Base-by-base conservation (phyloP, 2,797 vertebrate species). In the Lacerta bilineata region DNA sequence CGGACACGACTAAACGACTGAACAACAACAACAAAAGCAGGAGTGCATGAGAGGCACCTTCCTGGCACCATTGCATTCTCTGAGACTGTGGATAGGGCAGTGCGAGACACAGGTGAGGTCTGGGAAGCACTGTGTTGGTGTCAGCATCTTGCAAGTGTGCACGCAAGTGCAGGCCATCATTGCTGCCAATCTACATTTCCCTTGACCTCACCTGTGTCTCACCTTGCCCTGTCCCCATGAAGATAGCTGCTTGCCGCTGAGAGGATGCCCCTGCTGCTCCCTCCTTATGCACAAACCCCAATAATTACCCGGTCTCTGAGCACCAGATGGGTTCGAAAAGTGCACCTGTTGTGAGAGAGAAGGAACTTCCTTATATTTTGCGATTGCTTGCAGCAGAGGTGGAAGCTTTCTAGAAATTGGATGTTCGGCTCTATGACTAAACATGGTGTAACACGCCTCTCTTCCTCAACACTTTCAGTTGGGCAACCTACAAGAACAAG, bases 401-500 rank as follows among this genome's bases (percentile, higher is more conserved):
- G 1, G 33, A 75, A 15, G 8, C 10, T 78, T 85, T 81, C 50
- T 4, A 69, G n/a, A 79, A 84, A 82, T 59, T 43, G 90, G 84
- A 89, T 93, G 78, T 88, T 83, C 61, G 90, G 90, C 91, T 95
- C 91, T 88, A 91, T n/a, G 91, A 93, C 72, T 90, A 93, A 83
- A 92, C 36, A 88, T 90, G 1, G 20, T 91, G 66, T 29, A 88
- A 76, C 55, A 92, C 79, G 92, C 61, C 69, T 90, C 88, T 94
- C 91, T 88, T 50, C 83, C 83, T 92, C 93, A 43, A 91, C 86
- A 66, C 93, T 87, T 91, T 93, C 95, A 94, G 92, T 80, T 82
- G 75, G 93, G 90, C 92, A 86, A 87, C 93, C 69, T 91, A 77
- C 94, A 95, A 84, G 85, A 93, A 75, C 93, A 96, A 94, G 94